Percentiles rank a stretch among this genome's conserved stretches.
Conservation (phyloP, 2,113 vertebrate genomes). For the Orthonyx spaldingii region DNA sequence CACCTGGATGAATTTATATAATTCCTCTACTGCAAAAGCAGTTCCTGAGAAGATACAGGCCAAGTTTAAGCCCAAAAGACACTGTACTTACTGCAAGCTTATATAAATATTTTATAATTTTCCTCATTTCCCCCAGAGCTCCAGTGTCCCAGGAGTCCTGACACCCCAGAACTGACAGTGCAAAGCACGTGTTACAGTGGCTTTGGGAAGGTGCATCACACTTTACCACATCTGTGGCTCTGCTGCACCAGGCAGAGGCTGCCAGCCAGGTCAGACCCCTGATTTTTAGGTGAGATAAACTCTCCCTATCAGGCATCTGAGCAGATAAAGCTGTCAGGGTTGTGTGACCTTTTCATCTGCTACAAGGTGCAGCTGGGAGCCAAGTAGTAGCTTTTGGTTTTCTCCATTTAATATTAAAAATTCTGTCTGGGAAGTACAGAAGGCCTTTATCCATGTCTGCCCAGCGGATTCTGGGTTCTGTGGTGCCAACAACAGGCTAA, state of each 20-base stretch:
- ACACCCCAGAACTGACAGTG: not conserved
- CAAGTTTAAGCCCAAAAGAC: not conserved
- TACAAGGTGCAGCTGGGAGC: not conserved
- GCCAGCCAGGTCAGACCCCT: not conserved
- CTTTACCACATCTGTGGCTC: not conserved
- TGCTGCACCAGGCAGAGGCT: not conserved
- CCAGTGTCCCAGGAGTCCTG: not conserved
- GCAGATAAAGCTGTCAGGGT: not conserved
- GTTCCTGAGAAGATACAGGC: not conserved
- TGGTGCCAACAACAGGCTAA: constrained; percentile 23
- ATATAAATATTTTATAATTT: not conserved
- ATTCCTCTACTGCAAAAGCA: not conserved
- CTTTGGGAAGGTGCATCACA: not conserved
- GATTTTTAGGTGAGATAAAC: not conserved
- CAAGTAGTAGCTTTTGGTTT: not conserved
- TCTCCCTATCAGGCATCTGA: not conserved
- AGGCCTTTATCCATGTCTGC: not conserved
- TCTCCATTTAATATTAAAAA: not conserved
- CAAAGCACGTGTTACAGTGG: not conserved
- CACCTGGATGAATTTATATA: not conserved
- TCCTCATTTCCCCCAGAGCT: not conserved
- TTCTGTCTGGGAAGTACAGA: not conserved
- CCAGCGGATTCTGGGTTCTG: not conserved
- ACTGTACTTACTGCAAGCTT: not conserved
- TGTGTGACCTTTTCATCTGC: not conserved